Base-by-base conservation (phyloP, 2,888 invertebrate species). In the Strigamia transsilvanica region DNA sequence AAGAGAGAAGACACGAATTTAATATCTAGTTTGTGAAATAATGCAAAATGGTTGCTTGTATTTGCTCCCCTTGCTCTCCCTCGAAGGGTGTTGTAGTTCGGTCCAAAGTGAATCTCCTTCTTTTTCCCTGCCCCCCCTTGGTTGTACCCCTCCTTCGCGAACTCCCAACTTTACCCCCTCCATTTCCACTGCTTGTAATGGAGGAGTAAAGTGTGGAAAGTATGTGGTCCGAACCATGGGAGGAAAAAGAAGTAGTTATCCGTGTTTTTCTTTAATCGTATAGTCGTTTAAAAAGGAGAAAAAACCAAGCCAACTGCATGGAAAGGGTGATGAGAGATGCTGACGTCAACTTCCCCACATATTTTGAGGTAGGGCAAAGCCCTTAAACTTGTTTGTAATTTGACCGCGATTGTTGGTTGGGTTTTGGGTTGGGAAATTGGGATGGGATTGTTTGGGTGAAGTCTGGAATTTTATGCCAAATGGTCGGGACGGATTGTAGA, bases 81-180 rank as follows among this genome's bases (percentile, higher is more conserved):
- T 56, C n/a, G 56, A 56, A 56, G 56, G 56, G 56, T 56, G 56
- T 56, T 56, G 56, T 56, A 56, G 56, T 56, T 56, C 56, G 56
- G 56, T 56, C 56, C 56, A 56, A 56, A 56, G 56, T 56, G 56
- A 56, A 56, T 56, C 56, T 56, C 56, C 56, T 56, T 18, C 56
- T 56, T 56, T 56, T 21, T 21, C 18, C 38, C 56, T 56, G n/a
- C 56, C 56, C 18, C 56, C 18, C 56, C 56, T 56, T 56, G 18
- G 56, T 18, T 0, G n/a, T 18, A n/a, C 21, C 56, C 56, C 38
- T 38, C 18, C 21, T 56, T 18, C 18, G 15, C 56, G 56, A 56
- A 56, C n/a, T 18, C 18, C 18, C 56, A 56, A 56, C 6, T 56
- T 56, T 56, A 56, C 56, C 56, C 38, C 56, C 56, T 56, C 56